Evolutionary conservation across 2,113 vertebrate genomes (phyloP).

Genomic region (Grus americana): DNA sequence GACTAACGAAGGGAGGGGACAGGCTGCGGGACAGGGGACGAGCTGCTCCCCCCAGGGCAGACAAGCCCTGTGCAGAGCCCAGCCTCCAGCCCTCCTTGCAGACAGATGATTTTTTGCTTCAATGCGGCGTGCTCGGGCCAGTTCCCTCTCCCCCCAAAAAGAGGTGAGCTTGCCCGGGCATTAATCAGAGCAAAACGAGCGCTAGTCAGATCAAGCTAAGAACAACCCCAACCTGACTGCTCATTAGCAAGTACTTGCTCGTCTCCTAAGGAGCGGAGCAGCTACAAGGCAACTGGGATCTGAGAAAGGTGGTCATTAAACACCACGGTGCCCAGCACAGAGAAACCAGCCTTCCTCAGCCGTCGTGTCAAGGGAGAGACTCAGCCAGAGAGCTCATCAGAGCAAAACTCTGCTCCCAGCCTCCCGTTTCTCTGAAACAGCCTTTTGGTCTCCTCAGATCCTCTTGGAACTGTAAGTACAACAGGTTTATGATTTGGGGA

Average conservation of each 20-base stretch:
- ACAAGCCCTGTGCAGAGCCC: not conserved
- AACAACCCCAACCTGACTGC: not conserved
- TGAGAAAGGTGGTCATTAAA: not conserved
- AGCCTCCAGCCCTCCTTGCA: not conserved
- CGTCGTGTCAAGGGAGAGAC: not conserved
- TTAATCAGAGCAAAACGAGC: not conserved
- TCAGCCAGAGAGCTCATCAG: not conserved
- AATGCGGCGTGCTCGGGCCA: not conserved
- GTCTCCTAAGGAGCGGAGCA: not conserved
- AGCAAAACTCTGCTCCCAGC: not conserved
- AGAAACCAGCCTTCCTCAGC: not conserved
- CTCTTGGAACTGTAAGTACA: not conserved
- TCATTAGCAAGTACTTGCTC: not conserved
- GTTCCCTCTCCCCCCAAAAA: not conserved
- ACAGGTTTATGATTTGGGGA: not conserved
- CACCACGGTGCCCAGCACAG: not conserved
- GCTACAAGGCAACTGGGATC: not conserved
- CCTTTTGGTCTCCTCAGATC: not conserved
- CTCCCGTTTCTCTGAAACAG: fast-evolving
- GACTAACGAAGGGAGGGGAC: not conserved
- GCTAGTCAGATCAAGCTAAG: not conserved
- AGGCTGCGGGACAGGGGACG: not conserved
- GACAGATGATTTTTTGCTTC: fast-evolving
- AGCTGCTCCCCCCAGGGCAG: not conserved
- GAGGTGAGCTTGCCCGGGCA: not conserved